Base-by-base conservation (phyloP, 1,140 invertebrate species). In the Cotesia chilonis region DNA sequence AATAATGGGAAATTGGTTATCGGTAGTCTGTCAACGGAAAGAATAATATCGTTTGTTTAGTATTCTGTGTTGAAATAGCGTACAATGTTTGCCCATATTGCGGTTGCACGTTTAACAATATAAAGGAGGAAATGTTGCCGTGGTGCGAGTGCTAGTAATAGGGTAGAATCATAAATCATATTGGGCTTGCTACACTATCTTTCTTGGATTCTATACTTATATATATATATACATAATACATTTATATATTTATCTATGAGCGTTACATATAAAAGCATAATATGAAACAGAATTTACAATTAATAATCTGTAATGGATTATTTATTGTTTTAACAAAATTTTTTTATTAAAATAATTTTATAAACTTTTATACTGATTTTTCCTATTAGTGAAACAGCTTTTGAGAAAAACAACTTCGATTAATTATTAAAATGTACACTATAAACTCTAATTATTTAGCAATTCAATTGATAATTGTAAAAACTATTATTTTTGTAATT, bases 121-220 rank as follows among this genome's bases (percentile, higher is more conserved):
- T n/a, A n/a, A 55, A 17, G 17, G 3, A n/a, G 54, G 54, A 55
- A 55, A 55, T n/a, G 47, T 51, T 55, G 54, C 5, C 12, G 54
- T 5, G 10, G 10, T n/a, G 54, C 54, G 10, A 17, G 54, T 55
- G 17, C n/a, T 55, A 55, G 54, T 55, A 55, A 55, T n/a, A 55
- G 54, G 17, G 54, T 55, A n/a, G n/a, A 55, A 55, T 55, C 54
- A 17, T 55, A 55, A 55, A 55, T 55, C 54, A 55, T 55, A 55
- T 55, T 14, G 54, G n/a, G n/a, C 17, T 55, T 55, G 12, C 54
- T 17, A 55, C 54, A 55, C 54, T 55, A n/a, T 55, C 54, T 55
- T 17, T 1, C 17, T 14, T 55, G 2, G 4, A n/a, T 9, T 55
- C 10, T 55, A 14, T n/a, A 55, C 5, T 5, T 28, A 28, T 3